phyloP scores from a whole-genome alignment of 2,797 vertebrate species.

The Urophycis tenuis region DNA sequence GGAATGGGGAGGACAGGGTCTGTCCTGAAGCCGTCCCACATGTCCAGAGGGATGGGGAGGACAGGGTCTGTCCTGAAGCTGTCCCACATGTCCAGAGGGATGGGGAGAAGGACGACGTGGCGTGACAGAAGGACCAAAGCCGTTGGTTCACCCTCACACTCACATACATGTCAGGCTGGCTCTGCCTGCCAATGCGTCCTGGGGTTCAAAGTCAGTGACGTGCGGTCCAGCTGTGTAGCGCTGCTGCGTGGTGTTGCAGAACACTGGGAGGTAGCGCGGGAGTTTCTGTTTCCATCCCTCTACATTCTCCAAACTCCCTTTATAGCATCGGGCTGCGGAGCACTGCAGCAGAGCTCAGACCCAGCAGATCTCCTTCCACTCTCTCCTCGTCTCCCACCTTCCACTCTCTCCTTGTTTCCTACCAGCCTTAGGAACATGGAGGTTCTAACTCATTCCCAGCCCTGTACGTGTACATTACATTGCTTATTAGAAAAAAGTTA shows the following conservation, averaged over 20 bases:
- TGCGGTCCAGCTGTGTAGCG: neutral
- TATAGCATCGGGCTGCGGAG: constrained; percentile 42
- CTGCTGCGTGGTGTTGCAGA: neutral
- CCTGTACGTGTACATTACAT: no score
- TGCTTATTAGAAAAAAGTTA: neutral
- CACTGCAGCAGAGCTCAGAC: constrained; percentile 32
- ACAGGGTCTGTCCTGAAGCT: no score
- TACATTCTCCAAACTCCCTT: neutral
- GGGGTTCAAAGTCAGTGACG: neutral
- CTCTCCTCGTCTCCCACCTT: no score
- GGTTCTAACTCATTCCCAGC: neutral
- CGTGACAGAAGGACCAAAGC: neutral
- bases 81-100: no score
- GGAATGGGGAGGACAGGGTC: no score
- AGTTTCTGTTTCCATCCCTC: neutral
- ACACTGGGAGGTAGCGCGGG: neutral
- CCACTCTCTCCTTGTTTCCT: no score
- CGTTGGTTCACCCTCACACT: neutral
- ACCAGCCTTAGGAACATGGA: neutral
- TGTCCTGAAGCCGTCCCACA: no score
- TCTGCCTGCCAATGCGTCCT: neutral
- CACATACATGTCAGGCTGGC: neutral
- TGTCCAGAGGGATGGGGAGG: no score
- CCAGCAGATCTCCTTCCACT: neutral
- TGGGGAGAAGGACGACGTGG: neutral